Evolutionary conservation across 2,113 vertebrate genomes (phyloP).

Genomic region (Galbula dea): DNA sequence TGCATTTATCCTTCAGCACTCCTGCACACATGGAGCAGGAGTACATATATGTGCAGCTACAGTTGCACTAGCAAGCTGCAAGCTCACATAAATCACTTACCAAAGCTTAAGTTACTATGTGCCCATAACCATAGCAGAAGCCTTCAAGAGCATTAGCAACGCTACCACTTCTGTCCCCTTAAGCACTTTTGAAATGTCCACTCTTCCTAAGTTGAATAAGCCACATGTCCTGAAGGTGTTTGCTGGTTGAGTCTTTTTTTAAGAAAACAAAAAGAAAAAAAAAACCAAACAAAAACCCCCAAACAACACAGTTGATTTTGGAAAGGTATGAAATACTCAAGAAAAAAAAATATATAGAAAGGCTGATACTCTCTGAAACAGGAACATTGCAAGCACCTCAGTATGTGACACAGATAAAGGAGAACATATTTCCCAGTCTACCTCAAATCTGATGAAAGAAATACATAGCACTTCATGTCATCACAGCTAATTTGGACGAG

Average conservation of each 20-base stretch:
- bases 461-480: neutral
- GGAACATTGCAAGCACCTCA: neutral
- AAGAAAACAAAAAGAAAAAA: neutral
- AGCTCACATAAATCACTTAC: neutral
- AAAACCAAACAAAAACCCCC: too few relatives aligned
- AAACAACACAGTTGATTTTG: neutral
- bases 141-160: neutral
- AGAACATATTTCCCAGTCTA: neutral
- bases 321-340: neutral
- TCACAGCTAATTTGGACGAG: slow-evolving; percentile 22
- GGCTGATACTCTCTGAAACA: neutral
- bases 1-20: neutral
- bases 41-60: neutral
- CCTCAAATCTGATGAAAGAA: neutral
- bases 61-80: neutral
- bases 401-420: neutral
- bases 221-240: neutral
- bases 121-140: neutral
- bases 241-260: neutral
- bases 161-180: neutral
- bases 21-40: neutral
- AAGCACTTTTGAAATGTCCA: neutral
- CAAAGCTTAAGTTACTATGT: neutral
- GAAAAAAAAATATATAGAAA: neutral
- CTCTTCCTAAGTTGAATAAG: neutral